These are phyloP conservation scores for Ormyrus labotus DNA, from an alignment of 2,888 invertebrate species.

Conservation along the genomic window DNA sequence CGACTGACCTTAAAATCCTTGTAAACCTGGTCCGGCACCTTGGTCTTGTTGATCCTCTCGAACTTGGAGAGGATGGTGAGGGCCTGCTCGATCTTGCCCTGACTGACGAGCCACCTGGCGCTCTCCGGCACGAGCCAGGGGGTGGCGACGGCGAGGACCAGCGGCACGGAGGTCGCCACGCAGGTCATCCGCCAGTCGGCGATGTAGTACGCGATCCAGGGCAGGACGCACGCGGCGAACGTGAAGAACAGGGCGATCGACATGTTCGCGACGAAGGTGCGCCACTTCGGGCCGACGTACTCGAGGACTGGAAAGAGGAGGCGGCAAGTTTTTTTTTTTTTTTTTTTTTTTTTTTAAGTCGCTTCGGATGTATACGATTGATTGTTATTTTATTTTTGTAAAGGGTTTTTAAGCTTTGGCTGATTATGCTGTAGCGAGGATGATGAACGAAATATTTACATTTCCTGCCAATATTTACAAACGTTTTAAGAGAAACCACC, in stretches of 20 bases:
- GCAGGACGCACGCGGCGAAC: constrained; percentile 85
- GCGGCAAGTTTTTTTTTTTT: too few relatives aligned
- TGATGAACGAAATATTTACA: too few relatives aligned
- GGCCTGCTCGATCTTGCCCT: constrained; percentile 89
- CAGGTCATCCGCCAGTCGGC: constrained; percentile 88
- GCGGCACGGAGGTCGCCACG: constrained; percentile 87
- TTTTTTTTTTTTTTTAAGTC: too few relatives aligned
- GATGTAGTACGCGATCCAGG: constrained; percentile 90
- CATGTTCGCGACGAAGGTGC: constrained; percentile 94
- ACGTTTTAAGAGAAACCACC: too few relatives aligned
- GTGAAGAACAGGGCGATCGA: constrained; percentile 93
- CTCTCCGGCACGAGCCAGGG: constrained; percentile 90
- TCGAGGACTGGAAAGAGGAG: constrained; percentile 82
- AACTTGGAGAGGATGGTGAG: constrained; percentile 87
- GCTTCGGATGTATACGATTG: too few relatives aligned
- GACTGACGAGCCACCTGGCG: constrained; percentile 91
- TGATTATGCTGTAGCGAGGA: too few relatives aligned
- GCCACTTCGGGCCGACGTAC: constrained; percentile 93
- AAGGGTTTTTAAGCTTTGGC: too few relatives aligned
- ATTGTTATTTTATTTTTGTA: too few relatives aligned
- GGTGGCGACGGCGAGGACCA: constrained; percentile 83
- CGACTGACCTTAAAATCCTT: constrained; percentile 82
- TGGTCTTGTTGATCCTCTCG: constrained; percentile 86
- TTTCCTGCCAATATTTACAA: too few relatives aligned
- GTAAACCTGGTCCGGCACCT: constrained; percentile 85